Evolutionary conservation across 2,888 invertebrate species (phyloP), one percentile per base, ranked within the genome.

Genomic region (Brenthis hecate): DNA sequence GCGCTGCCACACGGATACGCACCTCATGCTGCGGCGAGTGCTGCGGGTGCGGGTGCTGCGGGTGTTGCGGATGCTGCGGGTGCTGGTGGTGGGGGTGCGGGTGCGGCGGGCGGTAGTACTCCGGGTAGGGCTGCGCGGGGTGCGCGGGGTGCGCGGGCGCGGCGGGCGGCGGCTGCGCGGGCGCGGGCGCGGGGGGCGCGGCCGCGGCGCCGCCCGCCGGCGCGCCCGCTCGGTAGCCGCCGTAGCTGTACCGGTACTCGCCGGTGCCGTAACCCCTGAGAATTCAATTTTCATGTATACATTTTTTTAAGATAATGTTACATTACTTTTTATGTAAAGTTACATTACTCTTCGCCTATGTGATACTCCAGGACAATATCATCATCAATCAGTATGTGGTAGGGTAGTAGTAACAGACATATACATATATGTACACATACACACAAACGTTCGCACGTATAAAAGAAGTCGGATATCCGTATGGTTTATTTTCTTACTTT

Each of bases 41-140:
- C 67, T 71, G 81, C 73, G 76, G 77, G 55, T 77, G 78, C 65
- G 72, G 80, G 72, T 75, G 77, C 72, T 80, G 81, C 72, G 78
- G 79, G 71, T 79, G 81, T 70, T 79, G 79, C 70, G 78, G 79
- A 69, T 78, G 83, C 69, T 72, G 79, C 70, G 79, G 81, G 68
- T 81, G 83, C 73, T 78, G 84, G 71, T 82, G 79, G 72, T 80
- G 83, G 66, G 72, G 73, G 65, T 78, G 83, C 78, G 85, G 85
- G 72, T 85, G 86, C 79, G 85, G 87, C 82, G 86, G 83, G 75
- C 88, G 88, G 85, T 86, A 88, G 85, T 88, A 87, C 85, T 86
- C 82, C 86, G 84, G 85, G 83, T 86, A 85, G 79, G 86, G 86
- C 80, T 85, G 85, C 81, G 84, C 83, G 77, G 84, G 87, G 72